Base-by-base conservation (phyloP, 92 coral and sea anemone genomes). In the Umimayanthus kanabou region DNA sequence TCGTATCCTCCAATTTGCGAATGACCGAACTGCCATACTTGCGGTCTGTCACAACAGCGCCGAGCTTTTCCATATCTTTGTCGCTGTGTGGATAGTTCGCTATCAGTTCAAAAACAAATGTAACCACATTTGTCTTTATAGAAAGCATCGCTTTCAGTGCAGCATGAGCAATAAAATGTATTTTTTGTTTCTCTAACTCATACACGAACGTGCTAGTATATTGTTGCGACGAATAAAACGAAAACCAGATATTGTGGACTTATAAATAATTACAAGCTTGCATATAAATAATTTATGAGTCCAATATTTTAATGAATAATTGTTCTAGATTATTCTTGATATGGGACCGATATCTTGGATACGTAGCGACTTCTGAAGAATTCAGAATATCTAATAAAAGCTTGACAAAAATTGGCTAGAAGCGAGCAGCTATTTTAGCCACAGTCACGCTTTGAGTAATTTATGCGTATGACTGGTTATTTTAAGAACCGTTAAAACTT, bases 241-340 rank as follows among this genome's bases (percentile, higher is more conserved):
- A 13, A 11, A 15, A 79, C 30, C 83, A 20, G 70, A 42, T 79
- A 49, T 57, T 14, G 55, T 29, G 49, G 26, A 55, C 67, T 30
- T 80, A 55, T 80, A 80, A 80, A 80, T 80, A 80, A 80, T 80
- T 80, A 28, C 39, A 15, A n/a, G 30, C 2, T 49, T 55, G 50
- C 84, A 49, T 80, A 57, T 80, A 57, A 80, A 80, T 80, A 57
- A 80, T n/a, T 55, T 53, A 80, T 80, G 84, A 80, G 84, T 80
- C 84, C 84, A 80, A 80, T 80, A 80, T 55, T 7, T 47, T 47
- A 53, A 53, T 53, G 16, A 53, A 53, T 53, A 14, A 11, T 4
- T 53, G 25, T 23, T 57, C 43, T 20, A 30, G 67, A 79, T 53
- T 80, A 80, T 80, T 80, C 84, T 6, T 29, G 72, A 23, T 80